Evolutionary conservation across 2,888 invertebrate species (phyloP), one percentile per base, ranked within the genome.

Genomic region (Caenorhabditis japonica): DNA sequence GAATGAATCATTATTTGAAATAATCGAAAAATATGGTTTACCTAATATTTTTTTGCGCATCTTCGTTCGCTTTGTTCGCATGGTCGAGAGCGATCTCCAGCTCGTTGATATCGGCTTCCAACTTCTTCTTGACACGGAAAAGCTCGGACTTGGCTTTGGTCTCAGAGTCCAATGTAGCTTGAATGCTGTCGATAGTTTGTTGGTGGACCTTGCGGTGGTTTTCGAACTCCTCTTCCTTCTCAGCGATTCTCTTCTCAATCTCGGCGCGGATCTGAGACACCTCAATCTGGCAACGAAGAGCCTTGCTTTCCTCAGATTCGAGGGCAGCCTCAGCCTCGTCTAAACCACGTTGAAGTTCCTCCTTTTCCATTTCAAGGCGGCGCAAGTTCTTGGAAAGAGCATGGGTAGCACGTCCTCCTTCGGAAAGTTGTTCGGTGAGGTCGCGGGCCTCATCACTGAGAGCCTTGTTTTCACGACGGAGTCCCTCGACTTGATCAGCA

Each of bases 201-300:
- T 97, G 97, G 92, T 99, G 97, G 56, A 84, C 84, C 77, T 86
- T 85, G 70, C 87, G 81, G 72, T 97, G 99, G 91, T 97, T 97
- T 90, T 99, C 97, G 92, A 99, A 99, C 91, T 99, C 99, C 88
- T 99, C 99, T 89, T 99, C 99, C 91, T 99, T 99, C 92, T 99
- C 99, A 89, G 96, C 96, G 90, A 99, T 94, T 88, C 97, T 93
- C 89, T 97, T 93, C 91, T 99, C 99, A 90, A 99, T 97, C 91
- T 99, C 97, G 90, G 96, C 95, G 89, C 99, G 93, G 88, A 99
- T 96, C 91, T 96, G 95, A 87, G 95, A 94, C 89, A 99, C 92
- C 91, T 99, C 97, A 85, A 97, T 92, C 91, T 75, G 75, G 75
- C 77, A 81, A 8, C 78, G 56, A 43, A 78, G 75, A 53, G 87